phyloP scores from a whole-genome alignment of 2,113 vertebrate species.

The Megaceryle torquata region DNA sequence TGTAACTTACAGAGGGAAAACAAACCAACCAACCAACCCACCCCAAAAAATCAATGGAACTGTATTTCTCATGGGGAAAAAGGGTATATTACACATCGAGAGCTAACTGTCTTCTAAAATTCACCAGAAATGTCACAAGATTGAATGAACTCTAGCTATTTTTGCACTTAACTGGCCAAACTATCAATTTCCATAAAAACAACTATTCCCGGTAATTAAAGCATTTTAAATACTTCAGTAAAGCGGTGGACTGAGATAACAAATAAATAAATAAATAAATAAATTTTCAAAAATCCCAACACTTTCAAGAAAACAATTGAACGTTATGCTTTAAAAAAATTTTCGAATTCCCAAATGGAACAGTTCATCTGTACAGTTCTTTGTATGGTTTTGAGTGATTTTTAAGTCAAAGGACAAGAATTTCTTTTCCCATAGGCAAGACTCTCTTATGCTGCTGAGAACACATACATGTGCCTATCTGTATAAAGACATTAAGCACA shows the following conservation, averaged over 20 bases:
- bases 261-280: not conserved
- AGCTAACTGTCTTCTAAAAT: not conserved
- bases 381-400: not conserved
- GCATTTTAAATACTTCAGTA: not conserved
- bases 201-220: not conserved
- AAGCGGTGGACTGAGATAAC: not conserved
- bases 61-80: not conserved
- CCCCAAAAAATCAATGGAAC: not conserved
- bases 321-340: not conserved
- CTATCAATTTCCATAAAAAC: not conserved
- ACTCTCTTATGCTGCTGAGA: not conserved
- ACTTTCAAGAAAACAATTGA: not conserved
- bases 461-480: accelerated
- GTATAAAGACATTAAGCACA: not conserved
- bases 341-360: not conserved
- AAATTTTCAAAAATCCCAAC: not conserved
- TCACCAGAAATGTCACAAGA: not conserved
- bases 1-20: not conserved
- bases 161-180: not conserved
- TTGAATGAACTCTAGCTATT: not conserved
- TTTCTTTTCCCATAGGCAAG: not conserved
- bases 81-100: not conserved
- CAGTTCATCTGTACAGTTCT: not conserved
- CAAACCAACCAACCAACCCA: too few relatives aligned
- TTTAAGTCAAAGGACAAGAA: not conserved